These are phyloP conservation scores for Ophiothrix spiculata DNA, from an alignment of 35 echinoderm and acorn worm genomes.

Conservation along the genomic window DNA sequence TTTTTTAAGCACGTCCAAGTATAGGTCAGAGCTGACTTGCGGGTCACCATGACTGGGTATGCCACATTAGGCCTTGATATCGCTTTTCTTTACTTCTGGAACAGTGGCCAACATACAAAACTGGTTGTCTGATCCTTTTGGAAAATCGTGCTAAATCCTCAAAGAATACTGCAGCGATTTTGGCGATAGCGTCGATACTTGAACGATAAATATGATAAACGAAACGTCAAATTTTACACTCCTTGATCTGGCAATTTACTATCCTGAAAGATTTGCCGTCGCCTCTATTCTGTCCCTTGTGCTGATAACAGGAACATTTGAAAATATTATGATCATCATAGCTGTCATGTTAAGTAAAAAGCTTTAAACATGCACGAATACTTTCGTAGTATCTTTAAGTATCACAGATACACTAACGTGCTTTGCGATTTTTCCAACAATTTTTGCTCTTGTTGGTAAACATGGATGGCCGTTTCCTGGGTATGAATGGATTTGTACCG, in stretches of 20 bases:
- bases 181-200: too few species aligned
- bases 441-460: slow-evolving; percentile 39
- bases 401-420: slow-evolving; percentile 52
- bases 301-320: slow-evolving; percentile 28
- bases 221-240: background rate
- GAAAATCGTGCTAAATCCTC: too few species aligned
- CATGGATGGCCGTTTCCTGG: slow-evolving; percentile 51
- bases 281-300: background rate
- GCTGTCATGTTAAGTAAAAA: slow-evolving; percentile 54
- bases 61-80: too few species aligned
- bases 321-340: slow-evolving; percentile 58
- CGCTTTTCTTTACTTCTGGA: too few species aligned
- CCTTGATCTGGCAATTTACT: background rate
- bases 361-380: slow-evolving; percentile 62
- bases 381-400: slow-evolving; percentile 74
- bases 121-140: too few species aligned
- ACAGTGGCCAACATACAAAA: too few species aligned
- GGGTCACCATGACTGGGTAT: too few species aligned
- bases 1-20: too few species aligned
- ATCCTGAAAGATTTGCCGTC: background rate
- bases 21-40: too few species aligned
- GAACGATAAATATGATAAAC: too few species aligned
- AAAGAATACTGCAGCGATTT: too few species aligned
- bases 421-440: slow-evolving; percentile 24
- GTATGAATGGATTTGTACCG: slow-evolving; percentile 16